These are phyloP conservation scores for Takifugu flavidus DNA, from an alignment of 2,113 vertebrate species.

Conservation along the genomic window DNA sequence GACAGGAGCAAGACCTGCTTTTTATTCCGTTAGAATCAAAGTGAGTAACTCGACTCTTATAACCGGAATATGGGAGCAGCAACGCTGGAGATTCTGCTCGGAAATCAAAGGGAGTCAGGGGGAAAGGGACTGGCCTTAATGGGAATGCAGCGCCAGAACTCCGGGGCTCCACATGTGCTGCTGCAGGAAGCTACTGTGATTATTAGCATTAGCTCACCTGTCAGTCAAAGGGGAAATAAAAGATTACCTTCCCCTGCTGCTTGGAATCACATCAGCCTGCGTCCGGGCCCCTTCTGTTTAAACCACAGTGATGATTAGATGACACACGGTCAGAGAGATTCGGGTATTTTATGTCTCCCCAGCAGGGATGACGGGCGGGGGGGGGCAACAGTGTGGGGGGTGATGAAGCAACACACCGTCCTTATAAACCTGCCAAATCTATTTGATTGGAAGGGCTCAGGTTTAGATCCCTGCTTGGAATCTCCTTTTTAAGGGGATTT, in stretches of 20 bases:
- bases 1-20: slow-evolving; percentile 7
- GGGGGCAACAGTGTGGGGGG: neutral
- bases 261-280: slow-evolving; percentile 21
- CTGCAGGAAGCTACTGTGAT: slow-evolving; percentile 35
- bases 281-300: slow-evolving; percentile 22
- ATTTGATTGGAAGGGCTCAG: too few relatives aligned
- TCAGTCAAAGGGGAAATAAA: slow-evolving; percentile 44
- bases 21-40: slow-evolving; percentile 35
- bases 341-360: slow-evolving; percentile 6
- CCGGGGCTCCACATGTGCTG: neutral
- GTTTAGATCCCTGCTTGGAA: too few relatives aligned
- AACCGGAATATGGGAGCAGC: slow-evolving; percentile 19
- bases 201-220: slow-evolving; percentile 45
- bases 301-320: slow-evolving; percentile 40
- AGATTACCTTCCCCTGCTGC: slow-evolving; percentile 7
- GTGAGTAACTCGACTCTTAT: slow-evolving; percentile 35
- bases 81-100: neutral
- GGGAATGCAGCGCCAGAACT: slow-evolving; percentile 1
- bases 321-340: slow-evolving; percentile 37
- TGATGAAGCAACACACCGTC: too few relatives aligned
- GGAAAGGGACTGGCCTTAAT: neutral
- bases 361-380: slow-evolving; percentile 9
- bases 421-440: too few relatives aligned
- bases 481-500: too few relatives aligned
- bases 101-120: neutral